Evolutionary conservation across 2,888 invertebrate species (phyloP).

Genomic region (Zygothrica quintamaculata): DNA sequence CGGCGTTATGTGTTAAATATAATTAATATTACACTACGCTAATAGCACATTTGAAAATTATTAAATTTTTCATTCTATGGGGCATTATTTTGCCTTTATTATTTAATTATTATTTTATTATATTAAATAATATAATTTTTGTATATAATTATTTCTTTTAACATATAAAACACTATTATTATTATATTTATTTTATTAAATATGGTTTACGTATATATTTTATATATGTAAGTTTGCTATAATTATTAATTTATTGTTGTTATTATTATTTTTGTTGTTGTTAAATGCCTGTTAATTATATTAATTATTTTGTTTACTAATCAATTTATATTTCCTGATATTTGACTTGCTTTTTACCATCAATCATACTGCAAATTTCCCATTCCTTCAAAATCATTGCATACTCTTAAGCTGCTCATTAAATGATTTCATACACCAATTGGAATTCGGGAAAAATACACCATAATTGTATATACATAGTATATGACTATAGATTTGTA

Average conservation of each 20-base stretch:
- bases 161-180: slow-evolving; percentile 51
- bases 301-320: slow-evolving; percentile 59
- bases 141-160: slow-evolving; percentile 23
- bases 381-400: slow-evolving; percentile 4
- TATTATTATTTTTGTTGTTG: slow-evolving; percentile 42
- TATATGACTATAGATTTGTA: slow-evolving; percentile 15
- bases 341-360: slow-evolving; percentile 50
- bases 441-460: slow-evolving; percentile 16
- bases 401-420: neutral
- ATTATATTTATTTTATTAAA: too few relatives aligned
- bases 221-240: slow-evolving; percentile 52
- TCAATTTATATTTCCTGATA: slow-evolving; percentile 71
- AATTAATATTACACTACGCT: slow-evolving; percentile 65
- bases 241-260: slow-evolving; percentile 30
- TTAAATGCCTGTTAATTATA: slow-evolving; percentile 77
- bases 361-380: slow-evolving; percentile 32
- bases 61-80: slow-evolving; percentile 54
- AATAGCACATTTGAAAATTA: slow-evolving; percentile 73
- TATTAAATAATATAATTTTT: slow-evolving; percentile 4
- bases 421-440: slow-evolving; percentile 6
- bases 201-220: slow-evolving; percentile 58
- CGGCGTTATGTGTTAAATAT: slow-evolving; percentile 40
- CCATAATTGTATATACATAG: slow-evolving; percentile 16
- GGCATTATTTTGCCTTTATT: slow-evolving; percentile 27
- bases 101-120: slow-evolving; percentile 14